These are phyloP conservation scores for Galerucella pusilla DNA, from an alignment of 2,888 invertebrate genomes.

Conservation along the genomic window DNA sequence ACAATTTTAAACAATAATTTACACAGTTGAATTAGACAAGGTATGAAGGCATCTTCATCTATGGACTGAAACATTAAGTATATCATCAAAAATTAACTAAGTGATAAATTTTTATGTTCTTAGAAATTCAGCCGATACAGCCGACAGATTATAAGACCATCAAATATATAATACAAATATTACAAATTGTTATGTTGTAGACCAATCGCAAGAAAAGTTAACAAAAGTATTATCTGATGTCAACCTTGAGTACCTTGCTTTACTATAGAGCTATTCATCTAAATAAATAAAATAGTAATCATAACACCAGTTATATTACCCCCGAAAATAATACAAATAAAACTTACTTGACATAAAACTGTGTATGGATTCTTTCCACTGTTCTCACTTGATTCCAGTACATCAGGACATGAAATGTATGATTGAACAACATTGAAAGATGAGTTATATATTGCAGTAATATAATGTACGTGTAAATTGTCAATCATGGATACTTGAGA, in stretches of 20 bases:
- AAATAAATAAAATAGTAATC: too few species aligned
- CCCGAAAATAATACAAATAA: neutral
- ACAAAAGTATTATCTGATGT: too few species aligned
- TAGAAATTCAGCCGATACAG: neutral
- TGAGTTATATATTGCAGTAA: conserved; percentile 88
- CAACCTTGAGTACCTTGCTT: too few species aligned
- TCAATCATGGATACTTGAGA: conserved; percentile 90
- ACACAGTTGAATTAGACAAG: conserved; percentile 87
- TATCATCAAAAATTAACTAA: neutral
- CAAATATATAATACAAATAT: too few species aligned
- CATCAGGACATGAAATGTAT: conserved; percentile 64
- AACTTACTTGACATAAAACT: conserved; percentile 77
- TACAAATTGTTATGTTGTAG: too few species aligned
- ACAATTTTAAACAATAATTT: conserved; percentile 87
- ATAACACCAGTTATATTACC: too few species aligned
- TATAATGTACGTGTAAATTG: conserved; percentile 94
- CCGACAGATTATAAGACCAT: too few species aligned
- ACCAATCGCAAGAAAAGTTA: too few species aligned
- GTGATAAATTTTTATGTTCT: neutral
- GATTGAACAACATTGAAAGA: conserved; percentile 71
- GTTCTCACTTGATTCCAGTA: conserved; percentile 61
- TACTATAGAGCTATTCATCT: too few species aligned
- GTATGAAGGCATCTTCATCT: conserved; percentile 72
- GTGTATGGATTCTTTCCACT: conserved; percentile 80
- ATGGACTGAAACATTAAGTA: conserved; percentile 64